These are phyloP conservation scores for Sebastes minor DNA, from an alignment of 2,797 vertebrate species.

Conservation along the genomic window DNA sequence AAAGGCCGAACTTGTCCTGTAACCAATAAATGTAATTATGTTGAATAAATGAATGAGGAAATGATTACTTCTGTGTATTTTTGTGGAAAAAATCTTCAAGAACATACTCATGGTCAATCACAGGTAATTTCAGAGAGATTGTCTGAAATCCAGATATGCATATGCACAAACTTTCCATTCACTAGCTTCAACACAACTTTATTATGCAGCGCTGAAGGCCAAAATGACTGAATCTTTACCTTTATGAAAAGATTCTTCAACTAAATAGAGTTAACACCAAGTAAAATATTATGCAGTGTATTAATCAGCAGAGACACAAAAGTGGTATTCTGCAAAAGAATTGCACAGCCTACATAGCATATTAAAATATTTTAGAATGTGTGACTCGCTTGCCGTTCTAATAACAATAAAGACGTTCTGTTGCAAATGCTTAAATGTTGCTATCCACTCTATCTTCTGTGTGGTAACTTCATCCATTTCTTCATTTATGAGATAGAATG, in stretches of 20 bases:
- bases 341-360: background rate
- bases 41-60: conserved; percentile 3
- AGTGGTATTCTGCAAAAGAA: background rate
- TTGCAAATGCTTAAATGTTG: background rate
- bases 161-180: background rate
- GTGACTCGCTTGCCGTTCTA: background rate
- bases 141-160: no score
- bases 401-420: background rate
- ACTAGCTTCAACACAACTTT: background rate
- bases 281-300: background rate
- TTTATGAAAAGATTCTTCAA: background rate
- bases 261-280: background rate
- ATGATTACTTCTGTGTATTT: background rate
- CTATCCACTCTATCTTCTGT: background rate
- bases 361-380: background rate
- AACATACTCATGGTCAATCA: background rate
- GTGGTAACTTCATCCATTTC: conserved; percentile 3
- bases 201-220: background rate
- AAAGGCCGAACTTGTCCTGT: background rate
- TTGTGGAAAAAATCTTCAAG: background rate
- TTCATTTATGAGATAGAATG: conserved; percentile 22
- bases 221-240: background rate
- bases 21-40: conserved; percentile 9
- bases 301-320: background rate
- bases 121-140: background rate